A percentile compares a stretch with the other conserved stretches of the same genome.
phyloP scores from a whole-genome alignment of 2,113 vertebrate species.

The Lethenteron reissneri region DNA sequence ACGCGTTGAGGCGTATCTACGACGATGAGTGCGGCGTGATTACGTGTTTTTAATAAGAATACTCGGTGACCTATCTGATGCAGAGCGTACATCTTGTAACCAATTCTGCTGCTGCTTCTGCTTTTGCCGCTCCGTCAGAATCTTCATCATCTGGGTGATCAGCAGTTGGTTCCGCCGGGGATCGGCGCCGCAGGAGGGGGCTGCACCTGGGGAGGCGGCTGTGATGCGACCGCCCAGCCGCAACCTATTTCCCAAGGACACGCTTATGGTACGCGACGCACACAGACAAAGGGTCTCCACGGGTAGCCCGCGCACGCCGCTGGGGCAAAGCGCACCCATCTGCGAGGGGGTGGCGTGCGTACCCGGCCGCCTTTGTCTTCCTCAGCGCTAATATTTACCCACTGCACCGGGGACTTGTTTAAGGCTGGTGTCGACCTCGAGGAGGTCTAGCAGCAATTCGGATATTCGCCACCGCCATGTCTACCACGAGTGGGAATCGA shows the following conservation, averaged over 20 bases:
- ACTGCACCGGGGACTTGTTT: too few relatives aligned
- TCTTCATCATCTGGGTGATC: slow-evolving; percentile 92
- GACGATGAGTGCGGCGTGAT: background rate
- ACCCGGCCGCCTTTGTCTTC: too few relatives aligned
- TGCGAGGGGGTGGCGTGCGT: too few relatives aligned
- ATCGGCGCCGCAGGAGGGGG: slow-evolving; percentile 52
- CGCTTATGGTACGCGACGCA: slow-evolving; percentile 46
- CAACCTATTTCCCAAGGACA: slow-evolving; percentile 82
- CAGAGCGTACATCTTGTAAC: background rate
- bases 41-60: background rate
- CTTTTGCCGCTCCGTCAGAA: slow-evolving; percentile 22
- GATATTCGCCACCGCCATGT: too few relatives aligned
- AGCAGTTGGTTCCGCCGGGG: slow-evolving; percentile 87
- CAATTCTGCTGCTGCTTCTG: background rate
- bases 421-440: too few relatives aligned
- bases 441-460: too few relatives aligned
- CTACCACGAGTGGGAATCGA: too few relatives aligned
- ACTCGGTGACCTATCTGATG: background rate
- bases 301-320: too few relatives aligned
- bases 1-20: background rate
- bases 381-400: too few relatives aligned
- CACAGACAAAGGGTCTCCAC: too few relatives aligned
- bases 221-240: slow-evolving; percentile 54
- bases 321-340: too few relatives aligned
- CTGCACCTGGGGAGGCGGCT: slow-evolving; percentile 18